phyloP scores from a whole-genome alignment of 1,140 invertebrate species.

The Drosophila suzukii region DNA sequence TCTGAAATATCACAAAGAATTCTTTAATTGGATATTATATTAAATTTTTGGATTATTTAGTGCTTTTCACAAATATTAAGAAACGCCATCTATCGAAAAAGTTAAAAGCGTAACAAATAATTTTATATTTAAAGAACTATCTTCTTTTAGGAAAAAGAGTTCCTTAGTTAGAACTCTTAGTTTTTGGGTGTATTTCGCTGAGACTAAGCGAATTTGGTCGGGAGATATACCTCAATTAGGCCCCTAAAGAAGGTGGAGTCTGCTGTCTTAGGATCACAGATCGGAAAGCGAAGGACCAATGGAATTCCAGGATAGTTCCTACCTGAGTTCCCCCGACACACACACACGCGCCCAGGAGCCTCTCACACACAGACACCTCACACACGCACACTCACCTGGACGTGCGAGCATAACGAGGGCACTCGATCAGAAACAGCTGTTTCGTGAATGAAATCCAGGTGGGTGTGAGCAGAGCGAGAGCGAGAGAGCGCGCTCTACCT shows the following conservation, averaged over 20 bases:
- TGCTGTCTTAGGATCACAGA: conserved; percentile 42
- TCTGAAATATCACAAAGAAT: too few species aligned
- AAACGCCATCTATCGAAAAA: too few species aligned
- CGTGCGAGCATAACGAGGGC: conserved; percentile 68
- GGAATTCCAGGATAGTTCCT: conserved; percentile 48
- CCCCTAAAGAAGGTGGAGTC: conserved; percentile 60
- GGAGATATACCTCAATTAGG: conserved; percentile 45
- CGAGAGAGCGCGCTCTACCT: conserved; percentile 30
- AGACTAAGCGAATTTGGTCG: conserved; percentile 29
- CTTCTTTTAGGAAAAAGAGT: not conserved
- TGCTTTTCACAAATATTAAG: too few species aligned
- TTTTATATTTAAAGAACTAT: not conserved
- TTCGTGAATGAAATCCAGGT: conserved; percentile 78
- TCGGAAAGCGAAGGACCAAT: conserved; percentile 50
- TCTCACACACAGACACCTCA: conserved; percentile 1
- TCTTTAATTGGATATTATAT: too few species aligned
- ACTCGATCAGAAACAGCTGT: conserved; percentile 81
- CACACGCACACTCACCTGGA: conserved; percentile 31
- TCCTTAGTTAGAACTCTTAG: not conserved
- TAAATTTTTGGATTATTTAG: too few species aligned
- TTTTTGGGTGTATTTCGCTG: conserved; percentile 30
- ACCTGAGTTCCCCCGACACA: conserved; percentile 51
- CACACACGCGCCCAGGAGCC: not conserved
- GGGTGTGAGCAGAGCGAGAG: conserved; percentile 47
- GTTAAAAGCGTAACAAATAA: too few species aligned